Percentiles rank a stretch among this genome's conserved stretches.
Conservation (phyloP, 2,113 vertebrate genomes). For the Myotis davidii region DNA sequence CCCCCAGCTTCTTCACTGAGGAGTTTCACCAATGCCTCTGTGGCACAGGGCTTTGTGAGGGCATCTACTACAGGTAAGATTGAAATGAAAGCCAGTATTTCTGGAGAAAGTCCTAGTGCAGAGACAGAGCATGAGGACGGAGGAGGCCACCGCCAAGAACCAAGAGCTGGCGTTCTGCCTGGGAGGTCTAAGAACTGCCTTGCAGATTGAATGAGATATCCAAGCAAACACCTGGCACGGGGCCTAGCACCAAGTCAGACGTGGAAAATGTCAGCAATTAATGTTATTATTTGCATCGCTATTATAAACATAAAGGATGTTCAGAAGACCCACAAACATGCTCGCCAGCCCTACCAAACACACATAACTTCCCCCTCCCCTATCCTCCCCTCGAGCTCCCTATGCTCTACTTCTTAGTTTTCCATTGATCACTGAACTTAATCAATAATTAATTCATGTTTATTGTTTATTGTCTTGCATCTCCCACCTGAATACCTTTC, state of each 20-base stretch:
- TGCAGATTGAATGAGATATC: not conserved
- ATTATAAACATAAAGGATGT: not conserved
- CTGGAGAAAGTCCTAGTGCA: not conserved
- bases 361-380: too few species aligned
- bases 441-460: not conserved
- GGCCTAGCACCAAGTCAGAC: not conserved
- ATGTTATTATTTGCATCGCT: not conserved
- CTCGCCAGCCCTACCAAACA: not conserved
- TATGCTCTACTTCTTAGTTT: not conserved
- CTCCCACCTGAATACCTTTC: not conserved
- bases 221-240: not conserved
- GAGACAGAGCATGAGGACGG: not conserved
- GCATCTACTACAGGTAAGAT: not conserved
- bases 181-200: not conserved
- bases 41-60: not conserved
- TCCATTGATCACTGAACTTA: not conserved
- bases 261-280: not conserved
- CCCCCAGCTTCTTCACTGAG: not conserved
- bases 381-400: not conserved
- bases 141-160: not conserved
- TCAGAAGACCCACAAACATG: not conserved
- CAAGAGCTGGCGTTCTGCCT: not conserved
- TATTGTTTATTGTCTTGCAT: not conserved
- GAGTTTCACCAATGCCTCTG: not conserved
- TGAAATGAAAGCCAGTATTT: conserved; percentile 3